Evolutionary conservation across 2,888 invertebrate genomes (phyloP).

Genomic region (Thecocarcelia acutangulata): DNA sequence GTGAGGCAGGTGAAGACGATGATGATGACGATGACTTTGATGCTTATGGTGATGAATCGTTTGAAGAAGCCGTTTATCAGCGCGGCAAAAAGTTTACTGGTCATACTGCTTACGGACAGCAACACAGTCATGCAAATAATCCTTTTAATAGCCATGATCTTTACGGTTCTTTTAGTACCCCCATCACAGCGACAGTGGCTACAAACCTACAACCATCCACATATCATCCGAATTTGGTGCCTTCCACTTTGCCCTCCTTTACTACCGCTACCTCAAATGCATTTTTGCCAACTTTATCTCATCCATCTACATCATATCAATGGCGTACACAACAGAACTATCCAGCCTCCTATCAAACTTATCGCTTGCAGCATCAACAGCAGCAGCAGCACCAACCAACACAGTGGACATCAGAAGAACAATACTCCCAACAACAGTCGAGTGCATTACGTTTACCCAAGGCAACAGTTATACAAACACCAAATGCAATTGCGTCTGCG

Average conservation of each 20-base stretch:
- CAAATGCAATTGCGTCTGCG: conserved; percentile 50
- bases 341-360: conserved; percentile 62
- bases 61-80: conserved; percentile 56
- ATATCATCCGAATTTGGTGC: conserved; percentile 53
- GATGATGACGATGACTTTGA: conserved; percentile 40
- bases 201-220: conserved; percentile 50
- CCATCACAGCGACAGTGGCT: conserved; percentile 63
- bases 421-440: conserved; percentile 27
- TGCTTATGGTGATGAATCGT: conserved; percentile 51
- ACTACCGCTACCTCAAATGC: not conserved
- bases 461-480: conserved; percentile 53
- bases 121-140: conserved; percentile 71
- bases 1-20: not conserved
- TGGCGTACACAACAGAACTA: conserved; percentile 64
- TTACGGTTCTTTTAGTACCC: conserved; percentile 70
- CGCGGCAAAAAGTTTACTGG: conserved; percentile 58
- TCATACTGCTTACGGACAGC: conserved; percentile 70
- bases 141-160: conserved; percentile 69
- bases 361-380: conserved; percentile 58
- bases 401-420: conserved; percentile 40
- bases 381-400: conserved; percentile 46
- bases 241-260: conserved; percentile 38
- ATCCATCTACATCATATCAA: conserved; percentile 67
- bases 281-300: conserved; percentile 35
- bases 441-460: conserved; percentile 50